Percentiles rank a stretch among this genome's conserved stretches.
Evolutionary conservation across 1,140 invertebrate genomes (phyloP).

Genomic region (Hesperophylax magnus): DNA sequence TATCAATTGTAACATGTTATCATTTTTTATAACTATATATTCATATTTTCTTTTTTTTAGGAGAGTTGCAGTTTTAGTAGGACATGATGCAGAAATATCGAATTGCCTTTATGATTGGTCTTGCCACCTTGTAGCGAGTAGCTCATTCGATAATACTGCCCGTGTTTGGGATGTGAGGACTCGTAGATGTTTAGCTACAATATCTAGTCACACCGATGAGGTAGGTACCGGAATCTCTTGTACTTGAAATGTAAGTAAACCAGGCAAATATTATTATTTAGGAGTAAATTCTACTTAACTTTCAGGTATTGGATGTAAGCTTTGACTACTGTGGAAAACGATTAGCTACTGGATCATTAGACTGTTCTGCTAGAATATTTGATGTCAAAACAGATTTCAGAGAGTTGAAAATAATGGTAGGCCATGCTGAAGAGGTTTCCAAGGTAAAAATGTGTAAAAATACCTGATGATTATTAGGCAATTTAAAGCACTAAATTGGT

Average conservation of each 20-base stretch:
- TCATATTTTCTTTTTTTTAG: constrained; percentile 63
- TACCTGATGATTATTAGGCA: too few relatives aligned
- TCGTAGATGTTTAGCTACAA: constrained; percentile 73
- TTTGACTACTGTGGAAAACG: constrained; percentile 81
- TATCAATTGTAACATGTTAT: too few relatives aligned
- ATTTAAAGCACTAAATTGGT: too few relatives aligned
- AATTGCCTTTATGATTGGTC: constrained; percentile 84
- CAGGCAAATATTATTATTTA: background rate
- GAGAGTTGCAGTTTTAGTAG: constrained; percentile 74
- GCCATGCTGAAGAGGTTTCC: constrained; percentile 83
- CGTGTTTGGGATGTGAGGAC: constrained; percentile 81
- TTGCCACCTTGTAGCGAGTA: constrained; percentile 78
- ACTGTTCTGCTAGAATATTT: constrained; percentile 80
- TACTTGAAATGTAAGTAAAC: background rate
- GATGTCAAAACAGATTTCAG: constrained; percentile 74
- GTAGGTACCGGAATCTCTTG: constrained; percentile 60
- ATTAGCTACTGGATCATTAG: constrained; percentile 81
- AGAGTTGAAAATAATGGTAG: constrained; percentile 75
- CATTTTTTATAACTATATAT: too few relatives aligned
- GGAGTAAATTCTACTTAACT: constrained; percentile 18
- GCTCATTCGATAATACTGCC: constrained; percentile 82
- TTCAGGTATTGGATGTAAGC: constrained; percentile 78
- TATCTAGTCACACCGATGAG: constrained; percentile 80
- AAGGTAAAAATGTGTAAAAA: constrained; percentile 68
- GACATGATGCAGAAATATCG: constrained; percentile 81